Evolutionary conservation across 1,140 invertebrate species (phyloP).

Genomic region (Psilanteris sp.): DNA sequence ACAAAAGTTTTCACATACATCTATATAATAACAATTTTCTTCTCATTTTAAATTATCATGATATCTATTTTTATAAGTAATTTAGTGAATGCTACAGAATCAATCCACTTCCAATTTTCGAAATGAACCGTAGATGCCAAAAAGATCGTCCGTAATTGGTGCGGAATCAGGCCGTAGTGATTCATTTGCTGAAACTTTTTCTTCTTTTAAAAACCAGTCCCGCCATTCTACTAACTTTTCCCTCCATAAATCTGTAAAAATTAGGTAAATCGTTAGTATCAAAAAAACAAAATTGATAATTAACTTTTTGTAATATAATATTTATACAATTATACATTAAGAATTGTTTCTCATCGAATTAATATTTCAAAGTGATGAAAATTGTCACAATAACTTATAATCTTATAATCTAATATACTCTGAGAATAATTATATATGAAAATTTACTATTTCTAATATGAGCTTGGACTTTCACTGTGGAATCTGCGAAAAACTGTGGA

Average conservation of each 20-base stretch:
- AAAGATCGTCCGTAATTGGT: conserved; percentile 66
- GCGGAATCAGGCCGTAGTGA: conserved; percentile 70
- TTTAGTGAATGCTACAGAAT: conserved; percentile 9
- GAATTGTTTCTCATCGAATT: too few species aligned
- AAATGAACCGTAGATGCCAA: conserved; percentile 75
- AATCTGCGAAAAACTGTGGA: too few species aligned
- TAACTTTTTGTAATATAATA: too few species aligned
- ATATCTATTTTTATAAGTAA: background rate
- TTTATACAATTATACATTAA: too few species aligned
- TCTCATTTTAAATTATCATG: conserved; percentile 5
- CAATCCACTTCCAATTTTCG: conserved; percentile 77
- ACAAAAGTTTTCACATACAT: conserved; percentile 22
- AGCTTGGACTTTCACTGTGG: too few species aligned
- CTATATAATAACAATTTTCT: conserved; percentile 4
- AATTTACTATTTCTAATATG: too few species aligned
- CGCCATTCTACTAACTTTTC: conserved; percentile 73
- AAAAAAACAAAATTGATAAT: conserved; percentile 29
- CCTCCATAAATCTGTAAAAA: conserved; percentile 74
- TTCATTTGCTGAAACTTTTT: conserved; percentile 72
- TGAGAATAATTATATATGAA: too few species aligned
- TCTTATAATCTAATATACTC: too few species aligned
- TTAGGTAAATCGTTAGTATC: too few species aligned
- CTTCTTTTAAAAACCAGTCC: conserved; percentile 76
- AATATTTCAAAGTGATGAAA: too few species aligned
- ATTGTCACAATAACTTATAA: too few species aligned